phyloP scores from a whole-genome alignment of 2,888 invertebrate genomes.

The Drosophila seclusa region DNA sequence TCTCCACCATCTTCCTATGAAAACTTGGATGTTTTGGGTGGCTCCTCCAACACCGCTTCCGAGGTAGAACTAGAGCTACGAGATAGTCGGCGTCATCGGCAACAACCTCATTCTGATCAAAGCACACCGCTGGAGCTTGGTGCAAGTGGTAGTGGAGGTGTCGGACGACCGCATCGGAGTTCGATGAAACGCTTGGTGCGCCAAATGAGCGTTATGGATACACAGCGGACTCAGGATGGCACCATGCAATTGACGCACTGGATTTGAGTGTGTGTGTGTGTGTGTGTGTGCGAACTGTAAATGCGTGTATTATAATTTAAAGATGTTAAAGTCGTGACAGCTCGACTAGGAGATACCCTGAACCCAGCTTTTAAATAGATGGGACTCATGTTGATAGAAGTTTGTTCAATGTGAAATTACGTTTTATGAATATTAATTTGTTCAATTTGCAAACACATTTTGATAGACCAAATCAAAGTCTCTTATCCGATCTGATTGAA shows the following conservation, averaged over 20 bases:
- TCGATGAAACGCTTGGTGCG: constrained; percentile 90
- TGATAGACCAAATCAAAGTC: too few relatives aligned
- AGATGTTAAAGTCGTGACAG: neutral
- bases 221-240: constrained; percentile 91
- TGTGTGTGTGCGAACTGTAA: neutral
- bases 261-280: constrained; percentile 87
- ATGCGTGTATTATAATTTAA: constrained; percentile 5
- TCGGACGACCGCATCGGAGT: constrained; percentile 82
- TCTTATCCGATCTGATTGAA: neutral
- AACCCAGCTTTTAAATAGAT: neutral
- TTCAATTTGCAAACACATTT: neutral
- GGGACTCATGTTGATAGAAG: neutral
- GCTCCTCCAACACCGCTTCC: constrained; percentile 82
- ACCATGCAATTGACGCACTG: constrained; percentile 94
- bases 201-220: constrained; percentile 93
- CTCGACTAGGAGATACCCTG: neutral
- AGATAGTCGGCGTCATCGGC: constrained; percentile 72
- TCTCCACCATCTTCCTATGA: constrained; percentile 89
- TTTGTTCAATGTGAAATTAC: neutral
- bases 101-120: constrained; percentile 81
- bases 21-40: constrained; percentile 88
- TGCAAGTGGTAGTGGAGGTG: constrained; percentile 21
- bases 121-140: constrained; percentile 83
- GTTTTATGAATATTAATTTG: neutral
- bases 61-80: constrained; percentile 79